Conservation (phyloP, 2,113 vertebrate genomes). For the Grammomys surdaster region DNA sequence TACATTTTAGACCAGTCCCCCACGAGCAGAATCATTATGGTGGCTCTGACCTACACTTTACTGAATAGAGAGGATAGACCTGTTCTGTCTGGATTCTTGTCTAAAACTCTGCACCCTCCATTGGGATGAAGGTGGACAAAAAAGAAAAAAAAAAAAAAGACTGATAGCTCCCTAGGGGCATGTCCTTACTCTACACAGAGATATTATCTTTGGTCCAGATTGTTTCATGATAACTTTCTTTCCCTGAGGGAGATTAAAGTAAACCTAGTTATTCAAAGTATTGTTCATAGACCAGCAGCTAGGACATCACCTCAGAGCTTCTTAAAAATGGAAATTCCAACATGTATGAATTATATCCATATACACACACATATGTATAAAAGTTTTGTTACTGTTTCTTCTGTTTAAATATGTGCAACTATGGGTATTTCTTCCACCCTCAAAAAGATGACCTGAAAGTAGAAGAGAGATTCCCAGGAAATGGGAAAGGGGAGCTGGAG, state of each 20-base stretch:
- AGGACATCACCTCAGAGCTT: not conserved
- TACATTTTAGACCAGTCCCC: not conserved
- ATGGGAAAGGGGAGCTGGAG: not conserved
- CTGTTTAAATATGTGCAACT: not conserved
- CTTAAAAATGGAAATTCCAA: conserved; percentile 14
- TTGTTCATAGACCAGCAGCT: not conserved
- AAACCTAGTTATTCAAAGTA: conserved; percentile 11
- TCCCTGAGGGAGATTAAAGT: not conserved
- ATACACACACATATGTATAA: not conserved
- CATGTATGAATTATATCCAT: not conserved
- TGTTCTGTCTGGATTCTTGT: not conserved
- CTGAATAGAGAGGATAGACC: not conserved
- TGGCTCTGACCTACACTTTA: not conserved
- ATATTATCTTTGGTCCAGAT: not conserved
- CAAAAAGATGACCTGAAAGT: not conserved
- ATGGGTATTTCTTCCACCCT: not conserved
- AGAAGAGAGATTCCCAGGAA: not conserved
- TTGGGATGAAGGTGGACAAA: not conserved
- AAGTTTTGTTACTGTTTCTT: not conserved
- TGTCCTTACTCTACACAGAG: not conserved
- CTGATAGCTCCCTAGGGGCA: not conserved
- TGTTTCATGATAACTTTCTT: not conserved
- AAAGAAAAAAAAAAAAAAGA: not conserved
- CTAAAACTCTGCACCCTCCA: not conserved
- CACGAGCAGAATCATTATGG: not conserved